Percentiles rank a stretch among this genome's conserved stretches.
phyloP scores from a whole-genome alignment of 2,797 vertebrate species.

The Myripristis murdjan region DNA sequence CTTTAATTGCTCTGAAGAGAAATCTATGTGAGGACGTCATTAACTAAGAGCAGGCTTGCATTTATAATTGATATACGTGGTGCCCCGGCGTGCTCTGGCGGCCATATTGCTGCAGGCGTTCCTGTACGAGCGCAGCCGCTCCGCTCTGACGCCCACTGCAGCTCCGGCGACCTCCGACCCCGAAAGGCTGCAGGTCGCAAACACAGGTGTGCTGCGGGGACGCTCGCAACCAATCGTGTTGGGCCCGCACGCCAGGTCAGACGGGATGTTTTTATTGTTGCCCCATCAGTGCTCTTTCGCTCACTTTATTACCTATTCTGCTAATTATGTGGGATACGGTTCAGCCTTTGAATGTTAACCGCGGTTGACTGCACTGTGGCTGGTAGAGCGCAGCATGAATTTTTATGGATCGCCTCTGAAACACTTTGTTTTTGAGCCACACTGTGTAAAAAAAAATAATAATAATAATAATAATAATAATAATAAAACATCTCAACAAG shows the following conservation, averaged over 20 bases:
- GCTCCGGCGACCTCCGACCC: constrained; percentile 55
- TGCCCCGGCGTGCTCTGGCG: constrained; percentile 49
- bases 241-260: constrained; percentile 29
- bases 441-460: too few species aligned
- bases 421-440: constrained; percentile 27
- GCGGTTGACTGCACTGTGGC: constrained; percentile 9
- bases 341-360: constrained; percentile 57
- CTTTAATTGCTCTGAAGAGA: constrained; percentile 74
- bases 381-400: constrained; percentile 7
- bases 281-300: constrained; percentile 30
- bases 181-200: constrained; percentile 9
- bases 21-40: constrained; percentile 69
- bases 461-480: too few species aligned
- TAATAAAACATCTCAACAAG: too few species aligned
- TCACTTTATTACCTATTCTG: constrained; percentile 28
- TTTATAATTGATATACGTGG: constrained; percentile 71
- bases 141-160: constrained; percentile 59
- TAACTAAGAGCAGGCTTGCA: constrained; percentile 67
- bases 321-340: constrained; percentile 53
- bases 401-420: constrained; percentile 30
- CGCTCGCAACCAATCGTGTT: too few species aligned
- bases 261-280: constrained; percentile 10
- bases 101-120: constrained; percentile 58
- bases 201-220: constrained; percentile 63
- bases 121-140: constrained; percentile 15